Conservation (phyloP, 2,888 invertebrate genomes). For the Aromia moschata region DNA sequence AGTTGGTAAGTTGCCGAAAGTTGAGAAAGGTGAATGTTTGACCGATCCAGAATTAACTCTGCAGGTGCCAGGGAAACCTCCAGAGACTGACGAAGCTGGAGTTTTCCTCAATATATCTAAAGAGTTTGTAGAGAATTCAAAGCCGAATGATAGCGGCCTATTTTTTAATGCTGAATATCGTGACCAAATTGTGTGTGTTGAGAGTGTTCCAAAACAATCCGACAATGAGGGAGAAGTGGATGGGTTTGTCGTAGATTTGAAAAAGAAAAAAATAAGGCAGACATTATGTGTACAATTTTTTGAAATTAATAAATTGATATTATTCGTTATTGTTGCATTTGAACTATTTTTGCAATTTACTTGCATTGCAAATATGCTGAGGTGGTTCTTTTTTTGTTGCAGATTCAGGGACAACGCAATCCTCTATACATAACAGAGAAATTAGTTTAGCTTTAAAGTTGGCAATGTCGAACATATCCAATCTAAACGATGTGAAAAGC, state of each 20-base stretch:
- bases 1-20: too few species aligned
- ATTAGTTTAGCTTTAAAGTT: constrained; percentile 44
- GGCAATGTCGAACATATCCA: constrained; percentile 43
- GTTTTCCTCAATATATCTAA: too few species aligned
- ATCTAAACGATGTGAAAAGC: constrained; percentile 32
- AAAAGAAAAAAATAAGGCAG: constrained; percentile 37
- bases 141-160: too few species aligned
- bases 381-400: constrained; percentile 28
- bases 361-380: background rate
- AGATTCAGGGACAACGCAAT: constrained; percentile 32
- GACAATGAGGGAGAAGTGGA: background rate
- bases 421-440: constrained; percentile 27
- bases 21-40: too few species aligned
- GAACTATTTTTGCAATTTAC: too few species aligned
- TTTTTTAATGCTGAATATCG: too few species aligned
- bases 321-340: constrained; percentile 4
- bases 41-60: too few species aligned
- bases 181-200: background rate
- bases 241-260: constrained; percentile 2
- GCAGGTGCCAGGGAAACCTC: too few species aligned
- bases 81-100: too few species aligned
- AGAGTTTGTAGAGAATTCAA: too few species aligned
- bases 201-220: background rate
- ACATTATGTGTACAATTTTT: constrained; percentile 30
- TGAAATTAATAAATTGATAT: constrained; percentile 21